Percentiles rank a stretch among this genome's conserved stretches.
phyloP scores from a whole-genome alignment of 2,113 vertebrate species.

The Falcunculus frontatus region DNA sequence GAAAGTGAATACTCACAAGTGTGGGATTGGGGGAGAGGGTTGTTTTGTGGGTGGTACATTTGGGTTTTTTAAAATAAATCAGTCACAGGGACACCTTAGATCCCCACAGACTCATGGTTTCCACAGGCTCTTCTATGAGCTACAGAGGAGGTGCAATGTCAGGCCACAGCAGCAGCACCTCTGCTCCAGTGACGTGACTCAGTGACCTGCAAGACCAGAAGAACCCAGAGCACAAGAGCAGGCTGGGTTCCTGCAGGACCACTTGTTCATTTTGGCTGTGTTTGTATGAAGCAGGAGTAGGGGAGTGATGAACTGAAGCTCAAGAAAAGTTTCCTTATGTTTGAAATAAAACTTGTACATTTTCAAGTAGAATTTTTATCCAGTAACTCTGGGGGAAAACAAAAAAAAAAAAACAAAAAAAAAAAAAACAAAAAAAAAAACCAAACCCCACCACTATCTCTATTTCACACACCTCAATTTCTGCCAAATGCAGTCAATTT shows the following conservation, averaged over 20 bases:
- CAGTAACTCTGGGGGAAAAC: neutral
- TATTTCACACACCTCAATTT: neutral
- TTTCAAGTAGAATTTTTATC: neutral
- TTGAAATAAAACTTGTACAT: neutral
- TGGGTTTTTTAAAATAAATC: neutral
- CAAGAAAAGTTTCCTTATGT: neutral
- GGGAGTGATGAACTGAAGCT: neutral
- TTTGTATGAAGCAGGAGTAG: accelerated
- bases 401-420: neutral
- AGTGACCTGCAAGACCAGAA: neutral
- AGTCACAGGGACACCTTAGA: too few relatives aligned
- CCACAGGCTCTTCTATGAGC: neutral
- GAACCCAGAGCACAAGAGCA: neutral
- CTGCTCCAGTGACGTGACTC: neutral
- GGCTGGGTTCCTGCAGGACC: neutral
- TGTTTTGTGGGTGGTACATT: neutral
- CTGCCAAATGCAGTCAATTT: neutral
- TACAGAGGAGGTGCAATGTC: accelerated
- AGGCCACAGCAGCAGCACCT: neutral
- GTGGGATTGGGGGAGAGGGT: too few relatives aligned
- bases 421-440: neutral
- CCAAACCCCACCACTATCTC: too few relatives aligned
- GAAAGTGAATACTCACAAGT: accelerated
- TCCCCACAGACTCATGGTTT: neutral
- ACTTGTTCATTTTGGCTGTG: neutral